Conservation (phyloP, 1,140 invertebrate species). For the Pseudomyrmex concolor region DNA sequence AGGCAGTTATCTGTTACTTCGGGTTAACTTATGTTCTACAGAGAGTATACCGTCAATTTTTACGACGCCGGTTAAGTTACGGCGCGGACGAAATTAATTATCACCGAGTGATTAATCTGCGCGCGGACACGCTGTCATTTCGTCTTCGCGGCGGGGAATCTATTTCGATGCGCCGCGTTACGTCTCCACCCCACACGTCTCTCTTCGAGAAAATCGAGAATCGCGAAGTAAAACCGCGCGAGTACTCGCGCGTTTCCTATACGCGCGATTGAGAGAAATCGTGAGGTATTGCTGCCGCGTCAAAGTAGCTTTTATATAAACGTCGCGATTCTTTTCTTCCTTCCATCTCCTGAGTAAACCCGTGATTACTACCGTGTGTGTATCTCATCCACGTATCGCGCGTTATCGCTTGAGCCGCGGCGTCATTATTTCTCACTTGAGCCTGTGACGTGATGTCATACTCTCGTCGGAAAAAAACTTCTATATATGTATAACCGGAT, state of each 20-base stretch:
- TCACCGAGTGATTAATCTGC: constrained; percentile 65
- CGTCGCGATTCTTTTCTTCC: constrained; percentile 8
- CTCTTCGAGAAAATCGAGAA: constrained; percentile 42
- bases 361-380: not conserved
- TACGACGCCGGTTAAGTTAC: constrained; percentile 1
- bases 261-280: constrained; percentile 34
- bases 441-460: not conserved
- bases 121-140: constrained; percentile 60
- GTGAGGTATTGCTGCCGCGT: not conserved
- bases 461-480: not conserved
- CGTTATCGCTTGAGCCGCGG: constrained; percentile 17
- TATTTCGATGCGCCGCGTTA: constrained; percentile 45
- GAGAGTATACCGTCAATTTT: constrained; percentile 22
- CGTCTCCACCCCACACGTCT: not conserved
- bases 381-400: constrained; percentile 12
- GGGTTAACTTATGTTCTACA: constrained; percentile 47
- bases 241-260: not conserved
- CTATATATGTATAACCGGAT: no score
- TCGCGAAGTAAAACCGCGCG: constrained; percentile 18
- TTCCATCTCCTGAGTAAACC: no score
- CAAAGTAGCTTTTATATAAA: constrained; percentile 42
- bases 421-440: constrained; percentile 36
- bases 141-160: constrained; percentile 55
- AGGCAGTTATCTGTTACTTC: constrained; percentile 52
- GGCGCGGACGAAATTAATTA: constrained; percentile 67